A percentile compares a stretch with the other conserved stretches of the same genome.
Evolutionary conservation across 2,797 vertebrate genomes (phyloP).

Genomic region (Arctocebus calabarensis): DNA sequence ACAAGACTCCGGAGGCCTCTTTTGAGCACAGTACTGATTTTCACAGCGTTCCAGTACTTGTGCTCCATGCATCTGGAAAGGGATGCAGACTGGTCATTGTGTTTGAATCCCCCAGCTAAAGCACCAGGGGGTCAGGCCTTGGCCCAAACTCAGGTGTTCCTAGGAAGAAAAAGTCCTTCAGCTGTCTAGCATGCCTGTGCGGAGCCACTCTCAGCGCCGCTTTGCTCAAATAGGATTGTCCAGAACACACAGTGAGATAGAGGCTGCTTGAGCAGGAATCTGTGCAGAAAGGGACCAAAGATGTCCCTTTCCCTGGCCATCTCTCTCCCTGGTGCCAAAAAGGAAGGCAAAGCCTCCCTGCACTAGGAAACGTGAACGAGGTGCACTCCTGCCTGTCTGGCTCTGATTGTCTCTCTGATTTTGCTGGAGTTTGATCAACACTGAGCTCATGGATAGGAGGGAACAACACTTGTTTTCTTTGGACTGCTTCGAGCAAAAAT

Average conservation of each 20-base stretch:
- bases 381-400: neutral
- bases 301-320: neutral
- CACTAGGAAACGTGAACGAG: neutral
- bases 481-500: conserved; percentile 53
- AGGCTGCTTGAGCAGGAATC: neutral
- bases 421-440: neutral
- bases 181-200: neutral
- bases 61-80: neutral
- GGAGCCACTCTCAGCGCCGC: neutral
- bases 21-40: neutral
- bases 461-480: conserved; percentile 58
- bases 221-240: neutral
- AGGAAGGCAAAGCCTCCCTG: too few species aligned
- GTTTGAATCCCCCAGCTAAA: neutral
- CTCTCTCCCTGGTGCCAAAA: neutral
- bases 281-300: neutral
- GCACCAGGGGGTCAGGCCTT: neutral
- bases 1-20: neutral
- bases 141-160: neutral
- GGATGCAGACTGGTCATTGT: neutral
- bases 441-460: conserved; percentile 11
- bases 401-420: neutral
- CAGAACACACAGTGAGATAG: neutral
- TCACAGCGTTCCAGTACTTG: neutral
- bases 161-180: neutral